phyloP scores from a whole-genome alignment of 2,797 vertebrate genomes.

The Taeniopygia guttata region DNA sequence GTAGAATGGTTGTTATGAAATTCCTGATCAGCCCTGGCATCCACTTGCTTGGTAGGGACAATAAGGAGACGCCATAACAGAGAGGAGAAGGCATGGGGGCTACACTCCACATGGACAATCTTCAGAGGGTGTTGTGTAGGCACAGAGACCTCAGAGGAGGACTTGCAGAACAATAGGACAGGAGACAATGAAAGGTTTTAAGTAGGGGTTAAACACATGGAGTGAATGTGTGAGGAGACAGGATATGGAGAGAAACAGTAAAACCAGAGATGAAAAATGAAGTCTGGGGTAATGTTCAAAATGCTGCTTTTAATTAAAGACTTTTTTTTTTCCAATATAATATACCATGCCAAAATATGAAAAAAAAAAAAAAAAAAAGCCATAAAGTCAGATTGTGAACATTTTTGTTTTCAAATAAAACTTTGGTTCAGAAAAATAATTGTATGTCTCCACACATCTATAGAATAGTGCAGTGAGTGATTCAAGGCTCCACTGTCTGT shows the following conservation, averaged over 20 bases:
- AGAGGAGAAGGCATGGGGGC: neutral
- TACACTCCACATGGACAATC: rapidly evolving
- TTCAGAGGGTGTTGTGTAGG: neutral
- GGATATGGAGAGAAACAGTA: neutral
- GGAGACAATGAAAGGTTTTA: constrained; percentile 63
- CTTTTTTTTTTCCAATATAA: constrained; percentile 9
- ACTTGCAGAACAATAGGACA: constrained; percentile 64
- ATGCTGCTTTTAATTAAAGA: constrained; percentile 59
- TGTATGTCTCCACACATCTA: constrained; percentile 13
- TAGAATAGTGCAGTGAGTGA: neutral
- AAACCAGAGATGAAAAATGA: constrained; percentile 30
- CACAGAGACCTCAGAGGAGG: neutral
- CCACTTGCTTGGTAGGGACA: neutral
- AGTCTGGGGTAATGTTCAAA: constrained; percentile 33
- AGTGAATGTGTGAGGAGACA: constrained; percentile 15
- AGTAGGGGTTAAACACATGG: constrained; percentile 23
- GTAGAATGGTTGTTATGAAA: neutral
- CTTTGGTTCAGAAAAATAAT: constrained; percentile 48
- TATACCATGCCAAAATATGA: constrained; percentile 26
- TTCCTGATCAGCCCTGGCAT: neutral
- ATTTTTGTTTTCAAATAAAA: constrained; percentile 61
- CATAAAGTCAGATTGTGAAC: constrained; percentile 51
- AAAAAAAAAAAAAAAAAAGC: constrained; percentile 8
- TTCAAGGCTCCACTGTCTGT: constrained; percentile 33
- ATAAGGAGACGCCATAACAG: neutral